Evolutionary conservation across 2,113 vertebrate species (phyloP), one percentile per base, ranked within the genome.

Genomic region (Sinocyclocheilus rhinocerous): DNA sequence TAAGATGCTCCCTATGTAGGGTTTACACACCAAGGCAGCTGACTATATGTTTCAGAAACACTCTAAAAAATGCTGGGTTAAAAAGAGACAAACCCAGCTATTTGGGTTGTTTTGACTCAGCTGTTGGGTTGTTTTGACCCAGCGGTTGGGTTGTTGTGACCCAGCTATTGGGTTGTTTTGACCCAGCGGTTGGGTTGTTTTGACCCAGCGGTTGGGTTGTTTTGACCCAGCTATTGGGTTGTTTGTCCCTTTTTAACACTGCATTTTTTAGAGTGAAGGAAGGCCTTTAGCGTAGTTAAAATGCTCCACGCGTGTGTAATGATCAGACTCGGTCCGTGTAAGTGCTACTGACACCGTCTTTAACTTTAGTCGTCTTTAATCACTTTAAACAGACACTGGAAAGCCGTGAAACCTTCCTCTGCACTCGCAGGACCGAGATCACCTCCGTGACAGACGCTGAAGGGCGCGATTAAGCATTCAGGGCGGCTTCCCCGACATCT

Each of bases 381-480:
- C 70, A 36, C 70, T 42, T 73, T 73, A 73, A 72, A 72, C 69
- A 72, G 67, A 70, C 69, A 36, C 67, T 70, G 29, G 55, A 22
- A n/a, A 61, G 57, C 57, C 57, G 69, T 42, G 33, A 22, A 42
- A 39, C 33, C 36, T 42, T 42, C 36, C 69, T 33, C 65, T 69
- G 6, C n/a, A 16, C n/a, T 76, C 73, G 1, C 45, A 50, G 42
- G 45, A 29, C 75, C 16, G 1, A 18, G 18, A 33, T 77, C 50
- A 83, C 83, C 85, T 86, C 84, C 26, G 36, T 36, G 55, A 85
- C 87, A 89, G 85, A 86, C 84, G 81, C 86, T 84, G 90, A 89
- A 87, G 84, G 88, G 73, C 3, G 4, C 79, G 79, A 93, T 92
- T 92, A 89, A 81, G 86, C 85, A 91, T 93, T 92, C 89, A 77